Base-by-base conservation (phyloP, 2,113 vertebrate species). In the Petroica traversi region DNA sequence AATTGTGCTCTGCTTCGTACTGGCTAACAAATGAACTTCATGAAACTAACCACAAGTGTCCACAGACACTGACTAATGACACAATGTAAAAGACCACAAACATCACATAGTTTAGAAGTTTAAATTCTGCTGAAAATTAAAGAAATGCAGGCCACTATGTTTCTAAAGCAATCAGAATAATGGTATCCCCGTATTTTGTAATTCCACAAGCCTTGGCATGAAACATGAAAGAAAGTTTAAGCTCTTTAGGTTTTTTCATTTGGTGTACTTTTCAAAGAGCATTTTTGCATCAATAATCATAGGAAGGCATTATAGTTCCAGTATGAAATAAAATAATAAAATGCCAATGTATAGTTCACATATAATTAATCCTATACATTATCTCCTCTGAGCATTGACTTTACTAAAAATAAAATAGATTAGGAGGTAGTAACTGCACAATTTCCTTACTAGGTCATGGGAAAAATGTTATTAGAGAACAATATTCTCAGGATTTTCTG, bases 331-430 rank as follows among this genome's bases (percentile, higher is more conserved):
- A 91, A 93, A 82, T 25, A 77, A 51, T 59, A 51, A 89, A 83
- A 83, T 79, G 34, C 14, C 33, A 52, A 61, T 68, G 38, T 78
- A 61, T 58, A 58, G 73, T 89, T 95, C 78, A 69, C 71, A 90
- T 69, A 23, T 38, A 73, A 85, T 93, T 81, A 82, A 58, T 76
- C 41, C 67, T 83, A 74, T 76, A 58, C 22, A 31, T 83, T 82
- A 14, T 66, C 41, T 92, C 67, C 71, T 89, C 62, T 88, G 92
- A 69, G 87, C 46, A 89, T 51, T 91, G 66, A 41, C 67, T 79
- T 90, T 49, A 46, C 82, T 94, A 93, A 94, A 95, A 91, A 89
- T 82, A 95, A 96, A 79, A 92, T 8, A 93, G 92, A 96, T 93
- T 94, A 95, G 71, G 89, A 93, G 78, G 62, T 72, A 91, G 38